phyloP scores from a whole-genome alignment of 2,888 invertebrate species.

The Harpalus rubripes region DNA sequence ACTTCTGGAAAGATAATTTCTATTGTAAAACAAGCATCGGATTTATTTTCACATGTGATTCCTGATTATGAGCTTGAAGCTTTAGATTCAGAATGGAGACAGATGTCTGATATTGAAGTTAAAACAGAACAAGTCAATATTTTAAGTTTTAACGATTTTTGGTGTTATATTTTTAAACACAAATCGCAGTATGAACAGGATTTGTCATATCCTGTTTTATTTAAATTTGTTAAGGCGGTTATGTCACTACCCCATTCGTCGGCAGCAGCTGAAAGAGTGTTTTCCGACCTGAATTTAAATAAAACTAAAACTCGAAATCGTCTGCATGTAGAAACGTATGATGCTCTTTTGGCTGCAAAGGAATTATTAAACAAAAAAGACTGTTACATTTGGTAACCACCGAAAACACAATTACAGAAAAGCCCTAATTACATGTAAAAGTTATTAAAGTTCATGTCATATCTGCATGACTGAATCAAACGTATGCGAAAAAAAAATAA shows the following conservation, averaged over 20 bases:
- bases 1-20: neutral
- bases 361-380: neutral
- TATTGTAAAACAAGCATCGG: neutral
- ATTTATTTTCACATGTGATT: slow-evolving; percentile 1
- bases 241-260: slow-evolving; percentile 6
- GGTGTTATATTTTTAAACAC: slow-evolving; percentile 1
- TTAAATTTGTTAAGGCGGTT: neutral
- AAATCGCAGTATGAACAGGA: neutral
- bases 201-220: neutral
- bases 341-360: slow-evolving; percentile 1
- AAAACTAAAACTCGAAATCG: slow-evolving; percentile 1
- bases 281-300: neutral
- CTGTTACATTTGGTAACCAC: neutral
- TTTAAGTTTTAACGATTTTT: neutral
- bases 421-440: neutral
- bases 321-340: slow-evolving; percentile 18
- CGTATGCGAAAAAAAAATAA: neutral
- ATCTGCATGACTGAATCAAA: neutral
- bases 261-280: slow-evolving; percentile 23
- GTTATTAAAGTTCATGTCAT: no score
- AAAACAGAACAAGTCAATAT: neutral
- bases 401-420: neutral
- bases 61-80: neutral
- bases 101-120: neutral
- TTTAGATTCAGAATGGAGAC: neutral